Evolutionary conservation across 1,140 invertebrate genomes (phyloP).

Genomic region (Lanistes nyassanus): DNA sequence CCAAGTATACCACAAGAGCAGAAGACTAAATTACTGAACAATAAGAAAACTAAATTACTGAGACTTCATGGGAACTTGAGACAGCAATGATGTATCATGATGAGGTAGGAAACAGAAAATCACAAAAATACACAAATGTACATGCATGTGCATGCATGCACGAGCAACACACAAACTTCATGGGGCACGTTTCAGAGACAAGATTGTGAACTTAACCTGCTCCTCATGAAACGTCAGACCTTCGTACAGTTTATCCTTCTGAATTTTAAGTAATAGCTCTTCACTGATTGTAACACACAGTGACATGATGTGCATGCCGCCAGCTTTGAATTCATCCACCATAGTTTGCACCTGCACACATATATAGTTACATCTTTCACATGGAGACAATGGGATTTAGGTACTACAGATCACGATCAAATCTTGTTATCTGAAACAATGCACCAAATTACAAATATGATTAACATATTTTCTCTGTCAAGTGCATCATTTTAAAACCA

Average conservation of each 20-base stretch:
- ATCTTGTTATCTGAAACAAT: no score
- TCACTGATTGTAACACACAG: conserved; percentile 83
- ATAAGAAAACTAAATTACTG: no score
- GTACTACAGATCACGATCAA: not conserved
- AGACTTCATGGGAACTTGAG: no score
- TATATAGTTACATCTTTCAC: not conserved
- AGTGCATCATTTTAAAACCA: no score
- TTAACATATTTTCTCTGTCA: no score
- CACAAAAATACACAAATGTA: not conserved
- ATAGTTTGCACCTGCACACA: conserved; percentile 72
- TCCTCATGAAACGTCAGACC: conserved; percentile 66
- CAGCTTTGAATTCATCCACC: conserved; percentile 81
- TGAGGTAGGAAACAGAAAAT: not conserved
- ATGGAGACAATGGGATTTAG: not conserved
- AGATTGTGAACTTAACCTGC: conserved; percentile 58
- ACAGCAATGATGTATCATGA: no score
- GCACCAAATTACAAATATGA: no score
- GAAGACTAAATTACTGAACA: no score
- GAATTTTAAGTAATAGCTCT: conserved; percentile 76
- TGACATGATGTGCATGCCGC: conserved; percentile 78
- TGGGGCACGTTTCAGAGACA: no score
- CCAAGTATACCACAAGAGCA: no score
- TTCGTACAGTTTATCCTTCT: conserved; percentile 66
- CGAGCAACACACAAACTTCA: not conserved
- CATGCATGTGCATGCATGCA: not conserved